These are phyloP conservation scores for Apaloderma vittatum DNA, from an alignment of 2,113 vertebrate genomes.

Conservation along the genomic window DNA sequence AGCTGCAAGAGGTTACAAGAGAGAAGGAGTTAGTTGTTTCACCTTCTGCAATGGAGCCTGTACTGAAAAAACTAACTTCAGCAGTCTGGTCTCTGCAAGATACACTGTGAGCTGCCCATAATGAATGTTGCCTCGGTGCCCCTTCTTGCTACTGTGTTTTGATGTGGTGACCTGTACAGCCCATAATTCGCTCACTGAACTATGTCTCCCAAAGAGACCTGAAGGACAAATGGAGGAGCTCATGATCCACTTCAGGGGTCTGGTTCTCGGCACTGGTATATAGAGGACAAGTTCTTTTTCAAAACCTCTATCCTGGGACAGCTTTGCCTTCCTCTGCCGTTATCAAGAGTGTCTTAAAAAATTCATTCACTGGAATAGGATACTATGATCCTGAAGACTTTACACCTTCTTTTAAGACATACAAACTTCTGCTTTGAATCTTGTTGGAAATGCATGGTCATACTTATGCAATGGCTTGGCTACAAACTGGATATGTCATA, in stretches of 20 bases:
- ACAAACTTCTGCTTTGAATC: not conserved
- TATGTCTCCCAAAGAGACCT: not conserved
- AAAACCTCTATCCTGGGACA: not conserved
- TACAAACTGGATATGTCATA: not conserved
- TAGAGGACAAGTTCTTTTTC: not conserved
- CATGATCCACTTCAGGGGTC: not conserved
- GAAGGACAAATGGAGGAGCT: not conserved
- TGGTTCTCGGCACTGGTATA: not conserved
- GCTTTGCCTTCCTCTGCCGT: not conserved
- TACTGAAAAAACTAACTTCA: not conserved
- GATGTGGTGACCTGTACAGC: not conserved
- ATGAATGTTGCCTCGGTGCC: not conserved
- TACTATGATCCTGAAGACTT: not conserved
- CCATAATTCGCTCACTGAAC: not conserved
- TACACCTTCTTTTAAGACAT: not conserved
- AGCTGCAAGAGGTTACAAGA: not conserved
- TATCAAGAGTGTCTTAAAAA: not conserved
- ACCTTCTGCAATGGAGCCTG: not conserved
- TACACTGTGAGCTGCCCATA: not conserved
- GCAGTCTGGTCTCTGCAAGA: not conserved
- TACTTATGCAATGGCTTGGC: not conserved
- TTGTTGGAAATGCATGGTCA: not conserved
- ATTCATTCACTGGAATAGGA: not conserved
- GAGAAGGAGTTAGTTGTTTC: not conserved
- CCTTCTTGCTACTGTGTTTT: not conserved